Evolutionary conservation across 2,113 vertebrate species (phyloP).

Genomic region (Hyla sarda): DNA sequence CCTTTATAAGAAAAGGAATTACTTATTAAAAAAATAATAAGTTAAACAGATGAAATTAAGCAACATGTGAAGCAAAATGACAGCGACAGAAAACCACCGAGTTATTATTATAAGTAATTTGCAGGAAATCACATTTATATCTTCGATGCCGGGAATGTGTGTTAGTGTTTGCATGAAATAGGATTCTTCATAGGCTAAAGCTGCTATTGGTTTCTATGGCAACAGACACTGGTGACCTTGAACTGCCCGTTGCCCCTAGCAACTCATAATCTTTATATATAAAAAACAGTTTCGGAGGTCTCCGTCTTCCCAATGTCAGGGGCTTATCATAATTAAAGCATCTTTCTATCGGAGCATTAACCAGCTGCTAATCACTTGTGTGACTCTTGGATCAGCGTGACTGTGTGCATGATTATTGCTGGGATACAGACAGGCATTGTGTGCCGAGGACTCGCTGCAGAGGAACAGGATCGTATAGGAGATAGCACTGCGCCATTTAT

Average conservation of each 20-base stretch:
- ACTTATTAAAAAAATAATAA: too few species aligned
- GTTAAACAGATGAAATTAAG: not conserved
- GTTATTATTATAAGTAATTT: constrained; percentile 36
- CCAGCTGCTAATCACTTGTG: constrained; percentile 36
- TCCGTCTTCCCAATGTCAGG: constrained; percentile 31
- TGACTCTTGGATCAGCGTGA: constrained; percentile 12
- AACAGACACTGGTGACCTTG: constrained; percentile 58
- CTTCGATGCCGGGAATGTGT: constrained; percentile 3
- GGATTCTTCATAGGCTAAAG: constrained; percentile 43
- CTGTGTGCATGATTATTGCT: not conserved
- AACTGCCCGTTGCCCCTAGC: constrained; percentile 58
- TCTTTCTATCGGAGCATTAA: constrained; percentile 37
- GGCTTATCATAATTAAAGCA: constrained; percentile 50
- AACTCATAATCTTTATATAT: constrained; percentile 54
- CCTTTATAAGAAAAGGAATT: too few species aligned
- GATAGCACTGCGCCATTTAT: not conserved
- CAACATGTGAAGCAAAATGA: not conserved
- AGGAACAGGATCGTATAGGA: not conserved
- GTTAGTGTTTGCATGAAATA: constrained; percentile 42
- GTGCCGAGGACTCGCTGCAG: not conserved
- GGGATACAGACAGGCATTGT: not conserved
- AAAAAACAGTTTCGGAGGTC: constrained; percentile 24
- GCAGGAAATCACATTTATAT: constrained; percentile 39
- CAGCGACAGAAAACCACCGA: not conserved
- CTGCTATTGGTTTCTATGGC: constrained; percentile 49